A percentile compares a stretch with the other conserved stretches of the same genome.
Evolutionary conservation across 2,888 invertebrate species (phyloP).

Genomic region (Eilema depressum): DNA sequence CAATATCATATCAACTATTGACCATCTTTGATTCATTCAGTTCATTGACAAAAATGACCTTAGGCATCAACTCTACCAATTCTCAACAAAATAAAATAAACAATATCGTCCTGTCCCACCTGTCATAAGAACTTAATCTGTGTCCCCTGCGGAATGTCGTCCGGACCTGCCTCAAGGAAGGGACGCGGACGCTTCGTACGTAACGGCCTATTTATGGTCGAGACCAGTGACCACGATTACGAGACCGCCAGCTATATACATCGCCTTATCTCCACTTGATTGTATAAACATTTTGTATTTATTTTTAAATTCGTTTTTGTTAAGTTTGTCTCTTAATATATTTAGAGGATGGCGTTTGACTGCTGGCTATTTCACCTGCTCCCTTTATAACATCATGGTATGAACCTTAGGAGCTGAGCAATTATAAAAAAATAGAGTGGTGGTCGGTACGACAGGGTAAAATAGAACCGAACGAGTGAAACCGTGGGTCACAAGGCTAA

Average conservation of each 20-base stretch:
- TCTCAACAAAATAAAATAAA: background rate
- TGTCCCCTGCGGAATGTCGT: slow-evolving; percentile 55
- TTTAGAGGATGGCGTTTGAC: background rate
- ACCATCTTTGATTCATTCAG: too few relatives aligned
- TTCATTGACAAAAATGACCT: background rate
- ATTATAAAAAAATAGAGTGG: too few relatives aligned
- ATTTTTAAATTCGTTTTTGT: background rate
- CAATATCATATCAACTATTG: too few relatives aligned
- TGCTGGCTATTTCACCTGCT: background rate
- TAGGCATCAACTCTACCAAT: background rate
- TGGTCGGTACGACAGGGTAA: too few relatives aligned
- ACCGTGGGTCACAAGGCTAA: too few relatives aligned
- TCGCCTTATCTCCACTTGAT: background rate
- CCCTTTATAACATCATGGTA: too few relatives aligned
- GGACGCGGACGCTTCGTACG: slow-evolving; percentile 46
- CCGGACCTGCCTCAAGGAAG: slow-evolving; percentile 64
- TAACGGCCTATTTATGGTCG: slow-evolving; percentile 43
- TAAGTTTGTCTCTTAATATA: background rate
- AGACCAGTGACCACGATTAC: slow-evolving; percentile 32
- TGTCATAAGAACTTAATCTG: slow-evolving; percentile 31
- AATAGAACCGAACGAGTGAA: too few relatives aligned
- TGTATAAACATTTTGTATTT: slow-evolving; percentile 2
- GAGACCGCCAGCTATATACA: slow-evolving; percentile 12
- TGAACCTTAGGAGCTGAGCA: too few relatives aligned
- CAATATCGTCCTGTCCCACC: slow-evolving; percentile 1